phyloP scores from a whole-genome alignment of 1,140 invertebrate species.

The Zaprionus lachaisei region DNA sequence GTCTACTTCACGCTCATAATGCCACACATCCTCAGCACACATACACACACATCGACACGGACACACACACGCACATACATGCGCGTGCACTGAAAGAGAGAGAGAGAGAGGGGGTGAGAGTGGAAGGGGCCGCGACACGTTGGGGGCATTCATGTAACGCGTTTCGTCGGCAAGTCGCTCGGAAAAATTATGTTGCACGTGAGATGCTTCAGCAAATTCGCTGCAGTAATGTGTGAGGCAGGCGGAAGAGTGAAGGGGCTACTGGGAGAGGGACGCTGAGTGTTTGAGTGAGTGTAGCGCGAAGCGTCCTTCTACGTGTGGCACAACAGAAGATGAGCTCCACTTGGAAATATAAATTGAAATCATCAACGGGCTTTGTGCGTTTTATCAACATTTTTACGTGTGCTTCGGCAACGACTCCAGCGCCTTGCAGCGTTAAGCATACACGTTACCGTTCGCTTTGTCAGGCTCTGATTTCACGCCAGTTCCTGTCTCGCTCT shows the following conservation, averaged over 20 bases:
- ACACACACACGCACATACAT: background rate
- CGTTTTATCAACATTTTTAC: conserved; percentile 83
- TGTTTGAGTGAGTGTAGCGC: conserved; percentile 12
- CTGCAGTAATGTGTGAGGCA: conserved; percentile 47
- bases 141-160: conserved; percentile 68
- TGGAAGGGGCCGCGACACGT: background rate
- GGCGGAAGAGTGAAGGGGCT: background rate
- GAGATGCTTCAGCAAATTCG: conserved; percentile 81
- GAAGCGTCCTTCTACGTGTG: conserved; percentile 36
- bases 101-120: background rate
- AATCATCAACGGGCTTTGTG: conserved; percentile 82
- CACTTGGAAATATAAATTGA: conserved; percentile 82
- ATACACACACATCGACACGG: background rate
- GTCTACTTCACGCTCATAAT: conserved; percentile 81
- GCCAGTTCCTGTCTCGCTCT: conserved; percentile 10
- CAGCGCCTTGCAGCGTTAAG: conserved; percentile 28
- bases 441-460: conserved; percentile 49
- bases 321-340: conserved; percentile 75
- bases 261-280: background rate
- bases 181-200: conserved; percentile 84
- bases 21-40: conserved; percentile 53
- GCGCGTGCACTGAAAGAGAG: background rate
- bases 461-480: conserved; percentile 53
- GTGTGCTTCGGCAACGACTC: conserved; percentile 52
- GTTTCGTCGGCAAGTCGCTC: conserved; percentile 74